These are phyloP conservation scores for Addax nasomaculatus DNA, from an alignment of 2,113 vertebrate genomes.

Conservation along the genomic window DNA sequence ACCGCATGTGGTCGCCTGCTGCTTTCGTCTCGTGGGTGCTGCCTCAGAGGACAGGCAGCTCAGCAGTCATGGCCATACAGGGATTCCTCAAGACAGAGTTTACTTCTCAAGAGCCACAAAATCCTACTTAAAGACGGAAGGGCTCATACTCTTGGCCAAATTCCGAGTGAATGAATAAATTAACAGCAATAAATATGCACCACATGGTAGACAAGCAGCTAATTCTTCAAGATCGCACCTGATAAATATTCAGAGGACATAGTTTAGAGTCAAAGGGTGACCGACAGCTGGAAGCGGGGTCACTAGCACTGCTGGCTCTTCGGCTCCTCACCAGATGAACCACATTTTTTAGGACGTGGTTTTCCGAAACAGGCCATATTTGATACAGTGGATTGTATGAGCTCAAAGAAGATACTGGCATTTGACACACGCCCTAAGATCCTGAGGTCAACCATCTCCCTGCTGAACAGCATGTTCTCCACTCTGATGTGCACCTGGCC, in stretches of 20 bases:
- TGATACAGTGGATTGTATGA: background rate
- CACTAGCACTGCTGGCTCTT: background rate
- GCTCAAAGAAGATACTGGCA: background rate
- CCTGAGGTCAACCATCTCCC: background rate
- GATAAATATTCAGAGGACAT: background rate
- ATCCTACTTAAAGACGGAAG: background rate
- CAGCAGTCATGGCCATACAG: too few relatives aligned
- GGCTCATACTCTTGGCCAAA: background rate
- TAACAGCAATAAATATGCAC: background rate
- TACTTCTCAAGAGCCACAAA: background rate
- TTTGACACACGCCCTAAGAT: background rate
- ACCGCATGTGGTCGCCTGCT: rapidly evolving
- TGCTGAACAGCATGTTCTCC: rapidly evolving
- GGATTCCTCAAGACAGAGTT: background rate
- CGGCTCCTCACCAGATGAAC: background rate
- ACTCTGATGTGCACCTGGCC: rapidly evolving
- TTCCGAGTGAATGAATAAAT: background rate
- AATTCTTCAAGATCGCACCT: background rate
- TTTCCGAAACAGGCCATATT: background rate
- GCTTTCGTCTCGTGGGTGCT: rapidly evolving
- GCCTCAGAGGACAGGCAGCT: background rate
- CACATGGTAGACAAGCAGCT: too few relatives aligned
- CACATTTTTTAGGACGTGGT: background rate
- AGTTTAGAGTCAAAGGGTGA: background rate
- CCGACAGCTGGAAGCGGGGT: too few relatives aligned